Base-by-base conservation (phyloP, 2,113 vertebrate genomes). In the Lepus americanus region DNA sequence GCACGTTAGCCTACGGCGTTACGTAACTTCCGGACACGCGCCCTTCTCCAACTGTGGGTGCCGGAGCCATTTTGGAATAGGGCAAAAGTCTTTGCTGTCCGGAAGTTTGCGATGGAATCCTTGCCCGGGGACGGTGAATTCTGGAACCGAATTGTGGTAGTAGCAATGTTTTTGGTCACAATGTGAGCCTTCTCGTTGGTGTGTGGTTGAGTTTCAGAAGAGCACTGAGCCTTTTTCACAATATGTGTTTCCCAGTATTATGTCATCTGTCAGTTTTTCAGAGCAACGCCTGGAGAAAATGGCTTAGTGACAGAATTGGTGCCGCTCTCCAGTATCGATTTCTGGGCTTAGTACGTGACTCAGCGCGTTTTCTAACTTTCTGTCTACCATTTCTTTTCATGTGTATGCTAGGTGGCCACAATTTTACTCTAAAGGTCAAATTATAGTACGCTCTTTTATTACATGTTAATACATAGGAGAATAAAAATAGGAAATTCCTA, bases 11-110 rank as follows among this genome's bases (percentile, higher is more conserved):
- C 67, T 33, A 2, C 19, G 94, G n/a, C 12, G 4, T 36, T 55
- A 29, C 96, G 98, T 95, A 90, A 98, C 95, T 98, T 98, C 98
- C 98, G 94, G 63, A 63, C 86, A 55, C 90, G 96, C 97, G 84
- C 95, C 0, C 0, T 36, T 3, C 13, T 0, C 9, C 5, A 1
- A 2, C 7, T 44, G 66, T 5, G 29, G 36, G 13, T 22, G 7
- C 13, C 3, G 31, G 69, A 0, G 78, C 74, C 90, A 49, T 95
- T 55, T 95, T 92, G 31, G 59, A 66, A 16, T 5, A 4, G 94
- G 94, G 90, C 73, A 69, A 33, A 3, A 0, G 25, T 22, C 5
- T 76, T n/a, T 9, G 36, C 0, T 12, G 14, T 1, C 9, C 51
- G 17, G 1, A 9, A 13, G 0, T 51, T 5, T 19, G 27, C 1